Evolutionary conservation across 2,888 invertebrate genomes (phyloP).

Genomic region (Cybosia mesomella): DNA sequence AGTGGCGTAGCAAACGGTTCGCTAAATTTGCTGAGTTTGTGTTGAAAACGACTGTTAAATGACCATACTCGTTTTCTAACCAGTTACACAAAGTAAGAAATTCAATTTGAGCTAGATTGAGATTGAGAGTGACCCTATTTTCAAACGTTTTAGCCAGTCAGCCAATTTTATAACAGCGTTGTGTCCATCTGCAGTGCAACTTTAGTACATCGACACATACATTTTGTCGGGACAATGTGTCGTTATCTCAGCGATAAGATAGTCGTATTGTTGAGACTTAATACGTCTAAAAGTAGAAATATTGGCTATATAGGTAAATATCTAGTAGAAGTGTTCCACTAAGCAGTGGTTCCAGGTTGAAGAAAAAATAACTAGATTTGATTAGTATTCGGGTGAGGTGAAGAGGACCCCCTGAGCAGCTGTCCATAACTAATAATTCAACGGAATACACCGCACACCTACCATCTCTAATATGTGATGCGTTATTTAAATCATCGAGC

Average conservation of each 20-base stretch:
- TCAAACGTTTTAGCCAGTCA: constrained; percentile 4
- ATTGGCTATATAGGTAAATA: background rate
- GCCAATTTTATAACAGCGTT: constrained; percentile 9
- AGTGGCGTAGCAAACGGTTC: constrained; percentile 39
- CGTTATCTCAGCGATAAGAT: constrained; percentile 38
- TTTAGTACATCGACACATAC: constrained; percentile 22
- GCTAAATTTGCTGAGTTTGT: constrained; percentile 51
- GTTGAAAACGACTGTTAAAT: constrained; percentile 29
- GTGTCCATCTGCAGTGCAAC: constrained; percentile 25
- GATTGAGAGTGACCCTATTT: constrained; percentile 19
- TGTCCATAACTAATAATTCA: constrained; percentile 71
- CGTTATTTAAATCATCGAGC: constrained; percentile 61
- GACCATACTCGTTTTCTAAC: constrained; percentile 38
- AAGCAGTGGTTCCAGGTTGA: constrained; percentile 10
- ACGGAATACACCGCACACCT: constrained; percentile 60
- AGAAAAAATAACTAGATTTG: constrained; percentile 52
- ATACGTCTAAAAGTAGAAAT: constrained; percentile 18
- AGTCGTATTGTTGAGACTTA: constrained; percentile 20
- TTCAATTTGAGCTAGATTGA: constrained; percentile 18
- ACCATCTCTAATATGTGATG: constrained; percentile 64
- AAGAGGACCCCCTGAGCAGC: constrained; percentile 57
- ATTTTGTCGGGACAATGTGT: constrained; percentile 29
- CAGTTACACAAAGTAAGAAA: constrained; percentile 29
- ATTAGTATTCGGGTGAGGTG: constrained; percentile 67
- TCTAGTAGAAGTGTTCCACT: background rate